Conservation (phyloP, 2,113 vertebrate species). For the Indicator maculatus region DNA sequence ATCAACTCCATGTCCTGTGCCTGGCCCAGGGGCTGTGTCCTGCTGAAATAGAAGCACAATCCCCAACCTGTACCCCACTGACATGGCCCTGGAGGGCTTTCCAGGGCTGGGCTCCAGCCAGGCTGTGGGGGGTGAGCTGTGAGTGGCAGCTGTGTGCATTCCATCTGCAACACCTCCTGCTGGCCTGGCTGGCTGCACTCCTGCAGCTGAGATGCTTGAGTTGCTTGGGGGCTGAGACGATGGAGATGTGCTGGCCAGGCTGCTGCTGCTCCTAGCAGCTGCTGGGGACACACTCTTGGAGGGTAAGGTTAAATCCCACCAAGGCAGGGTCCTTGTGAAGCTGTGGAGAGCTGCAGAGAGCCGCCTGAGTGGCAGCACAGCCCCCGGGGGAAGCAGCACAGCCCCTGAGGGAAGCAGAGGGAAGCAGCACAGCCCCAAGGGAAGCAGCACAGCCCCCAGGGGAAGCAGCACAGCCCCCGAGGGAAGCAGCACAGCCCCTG, state of each 20-base stretch:
- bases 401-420: too few relatives aligned
- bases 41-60: neutral
- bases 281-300: neutral
- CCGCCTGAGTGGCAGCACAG: neutral
- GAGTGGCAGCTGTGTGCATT: neutral
- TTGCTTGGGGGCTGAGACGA: neutral
- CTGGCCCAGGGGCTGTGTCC: neutral
- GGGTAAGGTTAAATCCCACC: neutral
- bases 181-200: neutral
- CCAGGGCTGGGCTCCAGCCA: neutral
- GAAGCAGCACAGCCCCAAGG: too few relatives aligned
- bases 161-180: neutral
- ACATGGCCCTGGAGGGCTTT: neutral
- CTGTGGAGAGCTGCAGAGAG: neutral
- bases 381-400: too few relatives aligned
- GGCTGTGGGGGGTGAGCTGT: neutral
- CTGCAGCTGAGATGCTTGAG: neutral
- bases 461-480: too few relatives aligned
- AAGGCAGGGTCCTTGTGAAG: neutral
- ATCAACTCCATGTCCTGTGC: rapidly evolving
- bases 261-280: neutral
- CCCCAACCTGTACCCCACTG: too few relatives aligned
- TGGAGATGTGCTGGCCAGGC: neutral
- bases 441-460: too few relatives aligned
- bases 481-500: too few relatives aligned